Evolutionary conservation across 2,888 invertebrate genomes (phyloP).

Genomic region (Hedya salicella): DNA sequence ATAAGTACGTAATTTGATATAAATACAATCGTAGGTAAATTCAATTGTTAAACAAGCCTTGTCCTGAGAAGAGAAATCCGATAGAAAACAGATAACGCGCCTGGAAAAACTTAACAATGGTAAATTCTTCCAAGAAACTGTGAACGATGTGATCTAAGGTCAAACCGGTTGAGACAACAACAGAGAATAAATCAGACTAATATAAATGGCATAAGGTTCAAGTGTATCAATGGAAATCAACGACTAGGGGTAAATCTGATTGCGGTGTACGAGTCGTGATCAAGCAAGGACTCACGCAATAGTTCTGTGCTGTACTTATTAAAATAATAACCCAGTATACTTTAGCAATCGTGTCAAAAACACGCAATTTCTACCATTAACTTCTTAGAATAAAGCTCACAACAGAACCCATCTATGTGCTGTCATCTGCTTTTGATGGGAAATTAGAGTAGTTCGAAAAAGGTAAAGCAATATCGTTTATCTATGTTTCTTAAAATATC

Average conservation of each 20-base stretch:
- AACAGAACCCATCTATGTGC: not conserved
- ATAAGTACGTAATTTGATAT: not conserved
- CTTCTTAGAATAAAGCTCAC: not conserved
- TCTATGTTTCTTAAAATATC: constrained; percentile 5
- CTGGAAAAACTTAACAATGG: constrained; percentile 32
- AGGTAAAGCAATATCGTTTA: constrained; percentile 15
- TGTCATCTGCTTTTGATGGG: constrained; percentile 10
- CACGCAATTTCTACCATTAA: not conserved
- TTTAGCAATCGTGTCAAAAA: constrained; percentile 17
- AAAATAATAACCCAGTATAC: constrained; percentile 26
- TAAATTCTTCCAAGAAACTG: constrained; percentile 17
- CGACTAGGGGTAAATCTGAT: constrained; percentile 7
- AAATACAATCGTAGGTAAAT: not conserved
- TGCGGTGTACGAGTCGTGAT: constrained; percentile 16
- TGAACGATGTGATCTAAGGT: not conserved
- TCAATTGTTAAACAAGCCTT: constrained; percentile 22
- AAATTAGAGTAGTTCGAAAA: constrained; percentile 15
- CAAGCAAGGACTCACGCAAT: constrained; percentile 26
- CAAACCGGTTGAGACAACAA: not conserved
- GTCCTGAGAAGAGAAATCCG: constrained; percentile 27
- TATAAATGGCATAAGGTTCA: too few relatives aligned
- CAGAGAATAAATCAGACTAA: too few relatives aligned
- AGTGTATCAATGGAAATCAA: not conserved
- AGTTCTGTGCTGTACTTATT: constrained; percentile 15
- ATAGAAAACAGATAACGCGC: constrained; percentile 23